Base-by-base conservation (phyloP, 2,113 vertebrate species). In the Ascaphus truei region DNA sequence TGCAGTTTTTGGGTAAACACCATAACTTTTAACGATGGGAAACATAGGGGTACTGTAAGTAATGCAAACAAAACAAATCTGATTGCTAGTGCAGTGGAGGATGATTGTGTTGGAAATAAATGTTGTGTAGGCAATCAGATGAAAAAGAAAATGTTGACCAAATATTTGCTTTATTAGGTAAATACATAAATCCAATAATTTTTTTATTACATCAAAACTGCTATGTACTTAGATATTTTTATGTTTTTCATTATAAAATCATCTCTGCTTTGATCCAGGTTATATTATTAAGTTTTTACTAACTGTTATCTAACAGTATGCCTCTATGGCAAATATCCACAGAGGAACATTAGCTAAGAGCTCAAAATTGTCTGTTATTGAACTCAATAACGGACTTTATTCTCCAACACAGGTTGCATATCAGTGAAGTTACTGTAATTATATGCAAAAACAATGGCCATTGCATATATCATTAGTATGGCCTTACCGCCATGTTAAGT, bases 11-110 rank as follows among this genome's bases (percentile, higher is more conserved):
- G 82, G 84, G 82, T 84, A 88, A 92, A 89, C 80, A 80, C 75
- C 71, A 68, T 89, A 92, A 89, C 50, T 6, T 88, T 91, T 92
- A 88, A 90, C 87, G 85, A 82, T 87, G 81, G 86, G 83, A 92
- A 92, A 84, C 76, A 76, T 72, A 79, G 84, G 74, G 73, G 81
- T 88, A 79, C 63, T n/a, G 67, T 61, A 71, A 71, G 67, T 71
- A 58, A 61, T 52, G 56, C 45, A 61, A 60, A 47, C n/a, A 41
- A 30, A 71, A 57, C 52, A 71, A 71, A 61, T 71, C 30, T 51
- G 57, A 71, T 71, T 61, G 57, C 61, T 71, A 52, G 45, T 37
- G 45, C 47, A 9, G 45, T 61, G 56, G 23, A 36, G 43, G 52
- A 36, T 30, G 57, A 50, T 51, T 59, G 41, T 20, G 47, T n/a